A percentile compares a stretch with the other conserved stretches of the same genome.
Conservation (phyloP, 2,797 vertebrate species). For the Picus viridis region DNA sequence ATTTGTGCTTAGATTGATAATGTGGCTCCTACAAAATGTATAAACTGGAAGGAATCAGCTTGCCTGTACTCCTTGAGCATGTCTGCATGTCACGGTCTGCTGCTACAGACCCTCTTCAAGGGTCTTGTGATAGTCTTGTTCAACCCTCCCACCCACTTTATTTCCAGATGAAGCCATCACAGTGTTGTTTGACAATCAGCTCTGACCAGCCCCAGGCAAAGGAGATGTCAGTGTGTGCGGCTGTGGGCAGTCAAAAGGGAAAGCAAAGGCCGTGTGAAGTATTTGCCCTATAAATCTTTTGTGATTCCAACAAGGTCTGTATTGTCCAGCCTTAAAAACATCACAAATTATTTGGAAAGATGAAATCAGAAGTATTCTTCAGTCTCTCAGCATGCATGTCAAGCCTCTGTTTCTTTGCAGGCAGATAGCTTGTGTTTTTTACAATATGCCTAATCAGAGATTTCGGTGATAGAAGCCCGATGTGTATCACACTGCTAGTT, state of each 20-base stretch:
- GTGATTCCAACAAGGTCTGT: background rate
- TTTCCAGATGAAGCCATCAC: background rate
- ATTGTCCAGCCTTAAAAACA: background rate
- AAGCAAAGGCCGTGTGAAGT: background rate
- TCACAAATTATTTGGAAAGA: background rate
- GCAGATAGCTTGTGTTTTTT: background rate
- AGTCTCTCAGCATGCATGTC: background rate
- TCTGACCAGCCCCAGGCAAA: background rate
- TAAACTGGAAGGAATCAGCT: background rate
- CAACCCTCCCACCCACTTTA: background rate
- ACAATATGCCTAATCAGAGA: background rate
- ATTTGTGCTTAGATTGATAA: background rate
- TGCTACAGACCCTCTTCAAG: background rate
- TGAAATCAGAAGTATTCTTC: background rate
- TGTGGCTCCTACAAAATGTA: background rate
- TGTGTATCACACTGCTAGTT: constrained; percentile 28
- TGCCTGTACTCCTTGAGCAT: background rate
- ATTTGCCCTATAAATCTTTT: background rate
- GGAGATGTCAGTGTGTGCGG: accelerated
- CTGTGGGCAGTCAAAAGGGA: background rate
- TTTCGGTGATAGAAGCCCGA: background rate
- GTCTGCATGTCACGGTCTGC: background rate
- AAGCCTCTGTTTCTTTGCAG: background rate
- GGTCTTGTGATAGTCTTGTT: background rate
- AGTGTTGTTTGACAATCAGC: background rate